Evolutionary conservation across 64 coral and sea anemone genomes (phyloP).

Genomic region (Pocillopora verrucosa): DNA sequence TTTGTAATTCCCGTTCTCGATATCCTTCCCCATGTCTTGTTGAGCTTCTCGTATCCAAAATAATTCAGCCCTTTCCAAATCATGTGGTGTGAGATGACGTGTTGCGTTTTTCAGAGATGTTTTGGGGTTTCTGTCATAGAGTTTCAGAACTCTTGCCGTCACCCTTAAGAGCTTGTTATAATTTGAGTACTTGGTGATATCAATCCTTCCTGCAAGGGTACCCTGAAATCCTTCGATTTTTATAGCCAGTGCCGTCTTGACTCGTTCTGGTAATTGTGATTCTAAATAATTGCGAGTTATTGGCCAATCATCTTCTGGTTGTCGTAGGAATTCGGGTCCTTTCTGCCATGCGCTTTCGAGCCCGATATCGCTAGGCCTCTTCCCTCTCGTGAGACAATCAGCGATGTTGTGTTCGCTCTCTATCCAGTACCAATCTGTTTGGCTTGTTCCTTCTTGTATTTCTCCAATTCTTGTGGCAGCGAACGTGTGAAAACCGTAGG

Average conservation of each 20-base stretch:
- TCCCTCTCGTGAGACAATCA: conserved; percentile 28
- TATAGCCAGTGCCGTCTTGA: conserved; percentile 13
- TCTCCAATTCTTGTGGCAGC: conserved; percentile 37
- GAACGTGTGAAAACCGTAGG: conserved; percentile 37
- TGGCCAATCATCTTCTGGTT: conserved; percentile 22
- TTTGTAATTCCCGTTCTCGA: conserved; percentile 41
- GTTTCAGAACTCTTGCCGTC: conserved; percentile 11
- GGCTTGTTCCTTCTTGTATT: conserved; percentile 34
- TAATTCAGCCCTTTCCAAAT: conserved; percentile 3
- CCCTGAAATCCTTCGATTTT: background rate
- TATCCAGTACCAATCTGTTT: conserved; percentile 21
- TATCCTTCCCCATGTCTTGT: conserved; percentile 28
- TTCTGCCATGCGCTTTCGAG: conserved; percentile 31
- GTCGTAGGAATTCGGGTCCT: conserved; percentile 29
- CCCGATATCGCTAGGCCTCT: conserved; percentile 2
- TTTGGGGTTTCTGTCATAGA: conserved; percentile 18
- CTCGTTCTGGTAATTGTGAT: conserved; percentile 15
- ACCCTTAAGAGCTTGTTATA: conserved; percentile 35
- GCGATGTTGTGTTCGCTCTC: conserved; percentile 16
- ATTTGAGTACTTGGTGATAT: conserved; percentile 40
- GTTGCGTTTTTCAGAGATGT: conserved; percentile 2
- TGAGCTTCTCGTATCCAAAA: conserved; percentile 39
- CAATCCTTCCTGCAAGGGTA: background rate
- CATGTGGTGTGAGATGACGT: conserved; percentile 11
- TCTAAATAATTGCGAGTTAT: conserved; percentile 13